A percentile compares a stretch with the other conserved stretches of the same genome.
Conservation (phyloP, 2,113 vertebrate species). For the Lophius piscatorius region DNA sequence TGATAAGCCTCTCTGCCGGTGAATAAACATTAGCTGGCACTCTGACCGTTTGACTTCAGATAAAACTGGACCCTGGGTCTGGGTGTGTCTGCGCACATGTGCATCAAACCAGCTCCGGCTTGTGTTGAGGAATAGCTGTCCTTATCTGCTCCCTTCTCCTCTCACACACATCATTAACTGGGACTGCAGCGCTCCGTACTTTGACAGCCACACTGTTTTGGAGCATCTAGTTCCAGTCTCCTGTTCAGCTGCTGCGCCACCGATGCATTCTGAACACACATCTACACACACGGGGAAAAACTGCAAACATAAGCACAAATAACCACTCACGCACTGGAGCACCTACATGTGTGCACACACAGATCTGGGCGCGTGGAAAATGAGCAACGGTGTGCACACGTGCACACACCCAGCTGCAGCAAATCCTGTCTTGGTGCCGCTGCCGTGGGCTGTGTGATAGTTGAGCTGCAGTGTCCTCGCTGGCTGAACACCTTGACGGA, state of each 20-base stretch:
- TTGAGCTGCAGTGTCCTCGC: conserved; percentile 63
- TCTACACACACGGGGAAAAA: conserved; percentile 7
- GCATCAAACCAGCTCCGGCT: conserved; percentile 32
- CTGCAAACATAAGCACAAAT: conserved; percentile 55
- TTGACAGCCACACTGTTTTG: conserved; percentile 48
- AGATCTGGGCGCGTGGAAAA: not conserved
- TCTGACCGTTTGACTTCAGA: conserved; percentile 60
- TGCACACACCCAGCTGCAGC: conserved; percentile 51
- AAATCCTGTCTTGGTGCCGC: conserved; percentile 47
- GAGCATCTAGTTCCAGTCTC: conserved; percentile 47
- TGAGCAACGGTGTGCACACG: conserved; percentile 13
- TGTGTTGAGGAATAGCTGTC: conserved; percentile 52
- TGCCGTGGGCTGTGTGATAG: conserved; percentile 68
- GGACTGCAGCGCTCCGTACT: conserved; percentile 47
- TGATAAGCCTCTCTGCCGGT: conserved; percentile 56
- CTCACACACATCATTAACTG: conserved; percentile 67
- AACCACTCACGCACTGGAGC: conserved; percentile 29
- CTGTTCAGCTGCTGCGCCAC: conserved; percentile 36
- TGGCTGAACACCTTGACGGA: conserved; percentile 63
- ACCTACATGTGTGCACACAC: conserved; percentile 26
- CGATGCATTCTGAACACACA: conserved; percentile 2
- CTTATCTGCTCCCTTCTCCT: conserved; percentile 62
- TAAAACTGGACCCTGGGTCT: conserved; percentile 67
- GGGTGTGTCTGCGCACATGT: conserved; percentile 22
- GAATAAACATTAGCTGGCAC: conserved; percentile 60